Base-by-base conservation (phyloP, 2,888 invertebrate genomes). In the Diarsia mendica region DNA sequence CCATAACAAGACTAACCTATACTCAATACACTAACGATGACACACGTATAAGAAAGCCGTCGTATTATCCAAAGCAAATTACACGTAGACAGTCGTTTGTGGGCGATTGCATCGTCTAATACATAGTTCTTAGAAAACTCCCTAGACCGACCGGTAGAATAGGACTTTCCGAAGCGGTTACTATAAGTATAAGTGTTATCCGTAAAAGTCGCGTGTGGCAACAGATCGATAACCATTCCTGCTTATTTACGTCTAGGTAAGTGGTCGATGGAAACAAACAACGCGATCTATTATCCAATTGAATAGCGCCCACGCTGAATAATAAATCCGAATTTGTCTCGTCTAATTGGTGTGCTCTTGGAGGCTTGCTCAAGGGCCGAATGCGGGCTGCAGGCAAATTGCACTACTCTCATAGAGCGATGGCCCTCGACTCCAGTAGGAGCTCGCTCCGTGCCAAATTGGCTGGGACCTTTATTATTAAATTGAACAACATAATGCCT, bases 311-410 rank as follows among this genome's bases (percentile, higher is more conserved):
- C 89, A 91, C 91, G 88, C 90, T 91, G 93, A 92, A 93, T 93
- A 92, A 92, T 93, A 93, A 95, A 94, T 93, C 90, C 90, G 90
- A 93, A 93, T 94, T 93, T 92, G 92, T 93, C 92, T 91, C 92
- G 87, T 90, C 92, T 95, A 95, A 95, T 95, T 95, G 95, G 95
- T 91, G 91, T 88, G 91, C 94, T 92, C 92, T 93, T 90, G 84
- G 84, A 89, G 74, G 77, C 73, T 70, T 63, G 88, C 81, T 91
- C 87, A 87, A 92, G 92, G 89, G 89, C 89, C 91, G 87, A 70
- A 79, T 80, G 84, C 86, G 88, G 85, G 90, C 91, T 92, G 93
- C 93, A 92, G 88, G 92, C 91, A 93, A 95, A 95, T 94, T 95
- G 94, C 93, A 91, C 88, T 90, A 89, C 94, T 94, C 90, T 87